Conservation (phyloP, 1,140 invertebrate species). For the Drosophila melanica region DNA sequence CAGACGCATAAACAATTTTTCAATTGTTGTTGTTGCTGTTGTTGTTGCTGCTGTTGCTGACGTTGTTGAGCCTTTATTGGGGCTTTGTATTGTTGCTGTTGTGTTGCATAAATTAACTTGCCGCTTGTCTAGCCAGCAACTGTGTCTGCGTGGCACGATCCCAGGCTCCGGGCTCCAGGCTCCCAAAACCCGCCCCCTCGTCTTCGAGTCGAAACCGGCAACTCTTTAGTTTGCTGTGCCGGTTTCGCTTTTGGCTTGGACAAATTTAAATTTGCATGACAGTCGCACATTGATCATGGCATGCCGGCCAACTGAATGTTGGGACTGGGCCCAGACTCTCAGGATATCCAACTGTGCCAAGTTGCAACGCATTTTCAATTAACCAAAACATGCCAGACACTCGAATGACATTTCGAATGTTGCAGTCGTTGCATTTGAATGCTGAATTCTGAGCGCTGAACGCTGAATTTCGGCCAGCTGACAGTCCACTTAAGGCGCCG, state of each 20-base stretch:
- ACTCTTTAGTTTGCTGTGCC: constrained; percentile 17
- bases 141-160: constrained; percentile 37
- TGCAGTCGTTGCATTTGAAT: constrained; percentile 5
- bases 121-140: constrained; percentile 74
- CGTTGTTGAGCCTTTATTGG: constrained; percentile 67
- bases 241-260: constrained; percentile 53
- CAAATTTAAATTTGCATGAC: constrained; percentile 83
- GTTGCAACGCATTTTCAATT: constrained; percentile 55
- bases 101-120: constrained; percentile 79
- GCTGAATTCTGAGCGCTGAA: neutral
- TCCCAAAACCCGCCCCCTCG: neutral
- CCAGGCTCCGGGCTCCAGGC: neutral
- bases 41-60: constrained; percentile 18
- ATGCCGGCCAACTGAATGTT: constrained; percentile 12
- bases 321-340: constrained; percentile 12
- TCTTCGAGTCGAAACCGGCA: neutral
- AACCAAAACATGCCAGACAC: constrained; percentile 48
- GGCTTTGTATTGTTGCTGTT: constrained; percentile 65
- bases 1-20: constrained; percentile 81
- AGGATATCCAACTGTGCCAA: constrained; percentile 71
- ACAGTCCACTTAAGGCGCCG: constrained; percentile 51
- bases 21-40: constrained; percentile 60
- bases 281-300: constrained; percentile 78
- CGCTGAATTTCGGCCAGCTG: constrained; percentile 42
- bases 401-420: constrained; percentile 41